These are phyloP conservation scores for Etheostoma cragini DNA, from an alignment of 2,113 vertebrate genomes.

Conservation along the genomic window DNA sequence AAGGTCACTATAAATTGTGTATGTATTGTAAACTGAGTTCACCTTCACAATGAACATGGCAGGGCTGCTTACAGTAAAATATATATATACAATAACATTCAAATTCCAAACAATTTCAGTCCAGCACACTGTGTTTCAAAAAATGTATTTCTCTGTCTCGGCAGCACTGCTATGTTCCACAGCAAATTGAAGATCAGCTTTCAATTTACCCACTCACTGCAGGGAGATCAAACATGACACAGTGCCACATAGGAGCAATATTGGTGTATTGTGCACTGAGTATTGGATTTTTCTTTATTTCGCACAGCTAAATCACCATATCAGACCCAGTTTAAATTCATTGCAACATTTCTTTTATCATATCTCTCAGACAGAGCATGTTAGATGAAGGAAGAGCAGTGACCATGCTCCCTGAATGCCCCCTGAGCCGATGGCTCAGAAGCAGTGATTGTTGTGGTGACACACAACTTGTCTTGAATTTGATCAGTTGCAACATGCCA, in stretches of 20 bases:
- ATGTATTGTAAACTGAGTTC: background rate
- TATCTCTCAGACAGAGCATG: too few relatives aligned
- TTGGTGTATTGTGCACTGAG: background rate
- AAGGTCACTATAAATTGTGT: background rate
- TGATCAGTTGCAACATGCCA: constrained; percentile 18
- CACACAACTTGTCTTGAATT: constrained; percentile 8
- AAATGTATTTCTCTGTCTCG: constrained; percentile 29
- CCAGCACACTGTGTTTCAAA: constrained; percentile 6
- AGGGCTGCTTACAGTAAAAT: background rate
- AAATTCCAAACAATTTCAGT: constrained; percentile 9
- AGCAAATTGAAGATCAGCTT: constrained; percentile 67
- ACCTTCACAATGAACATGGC: background rate
- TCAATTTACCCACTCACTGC: constrained; percentile 48
- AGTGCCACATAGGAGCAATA: constrained; percentile 34
- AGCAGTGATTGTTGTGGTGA: constrained; percentile 11
- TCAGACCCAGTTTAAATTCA: too few relatives aligned
- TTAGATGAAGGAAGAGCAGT: background rate
- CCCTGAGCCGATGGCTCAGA: background rate
- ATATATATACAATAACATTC: background rate
- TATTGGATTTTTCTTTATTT: background rate
- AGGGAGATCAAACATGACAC: constrained; percentile 56
- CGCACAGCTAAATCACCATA: too few relatives aligned
- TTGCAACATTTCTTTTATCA: too few relatives aligned
- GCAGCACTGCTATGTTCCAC: constrained; percentile 35
- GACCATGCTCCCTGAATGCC: background rate